Percentiles rank a stretch among this genome's conserved stretches.
Evolutionary conservation across 2,888 invertebrate genomes (phyloP).

Genomic region (Epirrhoe tristata): DNA sequence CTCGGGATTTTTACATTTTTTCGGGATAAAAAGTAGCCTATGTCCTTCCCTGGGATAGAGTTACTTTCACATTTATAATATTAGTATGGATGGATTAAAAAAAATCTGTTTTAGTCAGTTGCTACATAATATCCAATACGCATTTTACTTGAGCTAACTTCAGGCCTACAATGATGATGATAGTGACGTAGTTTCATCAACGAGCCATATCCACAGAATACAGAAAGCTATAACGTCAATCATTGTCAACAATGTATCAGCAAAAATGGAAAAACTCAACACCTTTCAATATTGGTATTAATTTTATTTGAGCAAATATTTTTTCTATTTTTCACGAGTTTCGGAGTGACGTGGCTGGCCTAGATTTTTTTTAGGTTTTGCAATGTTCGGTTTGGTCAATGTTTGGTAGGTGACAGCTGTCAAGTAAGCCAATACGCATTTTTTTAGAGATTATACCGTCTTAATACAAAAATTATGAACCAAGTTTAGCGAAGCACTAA

Average conservation of each 20-base stretch:
- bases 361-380: background rate
- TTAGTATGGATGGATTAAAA: no score
- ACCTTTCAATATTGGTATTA: background rate
- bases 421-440: no score
- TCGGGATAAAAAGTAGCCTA: no score
- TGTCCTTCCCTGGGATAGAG: no score
- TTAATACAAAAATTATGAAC: no score
- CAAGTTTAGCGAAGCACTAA: no score
- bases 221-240: constrained; percentile 5
- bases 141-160: no score
- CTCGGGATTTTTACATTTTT: no score
- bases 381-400: background rate
- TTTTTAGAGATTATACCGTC: background rate
- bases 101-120: no score
- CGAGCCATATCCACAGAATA: no score
- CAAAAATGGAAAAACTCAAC: constrained; percentile 3
- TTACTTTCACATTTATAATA: no score
- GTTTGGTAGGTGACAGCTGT: background rate
- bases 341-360: background rate
- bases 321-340: background rate
- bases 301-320: background rate
- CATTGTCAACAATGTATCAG: background rate
- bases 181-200: background rate
- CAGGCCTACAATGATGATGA: background rate
- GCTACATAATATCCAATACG: no score